Conservation (phyloP, 92 coral and sea anemone genomes). For the Anthopleura xanthogrammica region DNA sequence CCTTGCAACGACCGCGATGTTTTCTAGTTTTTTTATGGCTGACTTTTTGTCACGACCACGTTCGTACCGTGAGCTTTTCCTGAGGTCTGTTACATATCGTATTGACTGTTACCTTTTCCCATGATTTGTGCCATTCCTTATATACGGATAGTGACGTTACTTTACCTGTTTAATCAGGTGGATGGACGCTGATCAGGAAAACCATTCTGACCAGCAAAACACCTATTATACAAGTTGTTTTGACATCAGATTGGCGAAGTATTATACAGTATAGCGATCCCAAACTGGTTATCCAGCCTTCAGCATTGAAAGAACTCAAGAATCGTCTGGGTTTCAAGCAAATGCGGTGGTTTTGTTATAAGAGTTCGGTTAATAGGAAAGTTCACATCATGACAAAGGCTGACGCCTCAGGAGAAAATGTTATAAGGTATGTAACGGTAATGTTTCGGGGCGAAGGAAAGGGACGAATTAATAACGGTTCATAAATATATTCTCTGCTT, state of each 20-base stretch:
- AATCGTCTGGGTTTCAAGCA: constrained; percentile 15
- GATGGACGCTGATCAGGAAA: constrained; percentile 37
- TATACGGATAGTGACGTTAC: not conserved
- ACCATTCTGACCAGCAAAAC: not conserved
- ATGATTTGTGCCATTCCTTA: no score
- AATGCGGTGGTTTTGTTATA: constrained; percentile 32
- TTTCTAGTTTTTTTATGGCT: no score
- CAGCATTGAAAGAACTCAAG: constrained; percentile 10
- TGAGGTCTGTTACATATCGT: no score
- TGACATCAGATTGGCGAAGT: not conserved
- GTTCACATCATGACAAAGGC: constrained; percentile 28
- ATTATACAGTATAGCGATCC: constrained; percentile 14
- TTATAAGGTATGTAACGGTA: constrained; percentile 18
- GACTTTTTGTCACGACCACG: no score
- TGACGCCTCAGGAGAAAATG: constrained; percentile 10
- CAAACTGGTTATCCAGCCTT: not conserved
- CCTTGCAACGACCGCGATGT: no score
- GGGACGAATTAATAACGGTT: no score
- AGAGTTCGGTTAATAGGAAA: not conserved
- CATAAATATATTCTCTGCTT: no score
- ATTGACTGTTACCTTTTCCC: not conserved
- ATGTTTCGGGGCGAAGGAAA: no score
- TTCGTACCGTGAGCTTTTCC: no score
- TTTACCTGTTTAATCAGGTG: constrained; percentile 9
- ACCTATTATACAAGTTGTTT: not conserved